phyloP scores from a whole-genome alignment of 1,140 invertebrate genomes.

The Drosophila quadrilineata region DNA sequence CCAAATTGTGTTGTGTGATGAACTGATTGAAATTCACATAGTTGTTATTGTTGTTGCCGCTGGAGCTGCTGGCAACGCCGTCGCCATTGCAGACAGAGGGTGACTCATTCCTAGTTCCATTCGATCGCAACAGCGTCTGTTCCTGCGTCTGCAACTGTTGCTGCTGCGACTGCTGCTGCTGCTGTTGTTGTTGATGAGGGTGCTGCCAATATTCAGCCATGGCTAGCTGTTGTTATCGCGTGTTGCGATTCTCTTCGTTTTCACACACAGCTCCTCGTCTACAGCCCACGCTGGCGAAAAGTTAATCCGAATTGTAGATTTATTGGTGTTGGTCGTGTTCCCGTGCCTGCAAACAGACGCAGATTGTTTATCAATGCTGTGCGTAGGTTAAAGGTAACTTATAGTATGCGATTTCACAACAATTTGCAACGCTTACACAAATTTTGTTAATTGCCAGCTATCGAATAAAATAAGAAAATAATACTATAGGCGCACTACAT shows the following conservation, averaged over 20 bases:
- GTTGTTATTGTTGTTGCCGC: slow-evolving; percentile 58
- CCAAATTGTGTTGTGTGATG: slow-evolving; percentile 75
- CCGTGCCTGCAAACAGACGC: slow-evolving; percentile 18
- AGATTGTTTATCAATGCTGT: not conserved
- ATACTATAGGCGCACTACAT: slow-evolving; percentile 24
- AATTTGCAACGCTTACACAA: slow-evolving; percentile 40
- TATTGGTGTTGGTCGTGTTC: not conserved
- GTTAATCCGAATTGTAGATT: slow-evolving; percentile 22
- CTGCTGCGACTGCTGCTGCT: not conserved
- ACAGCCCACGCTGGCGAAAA: slow-evolving; percentile 43
- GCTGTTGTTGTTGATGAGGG: slow-evolving; percentile 12
- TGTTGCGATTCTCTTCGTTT: slow-evolving; percentile 12
- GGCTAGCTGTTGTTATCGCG: not conserved
- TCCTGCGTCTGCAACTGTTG: slow-evolving; percentile 41
- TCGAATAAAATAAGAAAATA: slow-evolving; percentile 37
- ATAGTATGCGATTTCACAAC: slow-evolving; percentile 38
- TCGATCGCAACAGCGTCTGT: slow-evolving; percentile 14
- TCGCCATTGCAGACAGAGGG: slow-evolving; percentile 22
- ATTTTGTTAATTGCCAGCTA: slow-evolving; percentile 35
- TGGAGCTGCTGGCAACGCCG: slow-evolving; percentile 8
- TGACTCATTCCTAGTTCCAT: slow-evolving; percentile 22
- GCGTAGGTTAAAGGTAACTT: not conserved
- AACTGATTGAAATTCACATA: slow-evolving; percentile 80
- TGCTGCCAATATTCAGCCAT: slow-evolving; percentile 70
- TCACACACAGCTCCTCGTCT: not conserved